These are phyloP conservation scores for Stegodyphus dumicola DNA, from an alignment of 1,140 invertebrate genomes.

Conservation along the genomic window DNA sequence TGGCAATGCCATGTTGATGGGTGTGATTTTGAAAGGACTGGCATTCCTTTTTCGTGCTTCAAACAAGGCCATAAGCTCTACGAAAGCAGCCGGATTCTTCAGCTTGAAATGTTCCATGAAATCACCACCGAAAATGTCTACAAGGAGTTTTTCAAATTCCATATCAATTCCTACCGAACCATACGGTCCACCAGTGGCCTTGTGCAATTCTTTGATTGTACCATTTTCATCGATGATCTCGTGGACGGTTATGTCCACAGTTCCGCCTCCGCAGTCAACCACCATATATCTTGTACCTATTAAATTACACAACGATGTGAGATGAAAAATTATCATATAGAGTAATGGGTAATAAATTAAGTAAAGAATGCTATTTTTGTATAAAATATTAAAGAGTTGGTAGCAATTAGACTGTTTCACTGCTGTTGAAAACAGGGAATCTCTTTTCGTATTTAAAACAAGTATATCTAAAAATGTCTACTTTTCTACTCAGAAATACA, in stretches of 20 bases:
- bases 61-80: conserved; percentile 74
- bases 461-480: no score
- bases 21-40: conserved; percentile 69
- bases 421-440: no score
- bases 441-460: no score
- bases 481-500: no score
- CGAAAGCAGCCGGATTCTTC: conserved; percentile 72
- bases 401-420: no score
- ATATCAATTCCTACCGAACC: conserved; percentile 72
- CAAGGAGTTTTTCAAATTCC: conserved; percentile 73
- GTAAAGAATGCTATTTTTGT: no score
- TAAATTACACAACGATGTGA: no score
- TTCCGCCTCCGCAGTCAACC: conserved; percentile 76
- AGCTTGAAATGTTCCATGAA: conserved; percentile 72
- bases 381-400: no score
- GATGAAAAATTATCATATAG: no score
- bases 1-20: conserved; percentile 73
- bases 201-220: conserved; percentile 73
- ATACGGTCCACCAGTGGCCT: conserved; percentile 74
- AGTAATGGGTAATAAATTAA: no score
- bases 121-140: conserved; percentile 71
- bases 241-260: conserved; percentile 76
- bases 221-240: conserved; percentile 70
- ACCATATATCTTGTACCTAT: conserved; percentile 73
- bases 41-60: conserved; percentile 74